phyloP scores from a whole-genome alignment of 2,113 vertebrate species.

The Macheiramphus alcinus region DNA sequence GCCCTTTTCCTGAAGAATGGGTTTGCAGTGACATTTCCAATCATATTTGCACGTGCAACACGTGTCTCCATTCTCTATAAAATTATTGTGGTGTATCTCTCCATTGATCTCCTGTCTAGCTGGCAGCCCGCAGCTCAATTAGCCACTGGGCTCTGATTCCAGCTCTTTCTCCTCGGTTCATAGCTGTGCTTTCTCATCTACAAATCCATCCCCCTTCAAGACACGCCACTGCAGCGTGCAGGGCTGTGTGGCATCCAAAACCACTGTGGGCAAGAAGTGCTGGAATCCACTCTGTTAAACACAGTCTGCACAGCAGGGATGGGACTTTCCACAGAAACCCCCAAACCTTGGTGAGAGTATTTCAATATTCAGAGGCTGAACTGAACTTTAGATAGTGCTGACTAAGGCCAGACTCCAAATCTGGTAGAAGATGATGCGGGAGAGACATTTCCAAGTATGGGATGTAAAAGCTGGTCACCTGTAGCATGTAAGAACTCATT shows the following conservation, averaged over 20 bases:
- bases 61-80: not conserved
- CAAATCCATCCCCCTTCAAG: not conserved
- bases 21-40: not conserved
- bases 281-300: not conserved
- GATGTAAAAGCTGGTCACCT: not conserved
- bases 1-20: not conserved
- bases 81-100: not conserved
- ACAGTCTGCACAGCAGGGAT: not conserved
- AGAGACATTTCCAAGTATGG: not conserved
- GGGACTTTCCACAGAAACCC: not conserved
- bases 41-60: not conserved
- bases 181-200: not conserved
- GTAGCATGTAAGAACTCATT: not conserved
- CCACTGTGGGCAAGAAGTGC: not conserved
- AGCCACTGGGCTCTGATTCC: not conserved
- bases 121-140: not conserved
- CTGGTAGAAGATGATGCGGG: not conserved
- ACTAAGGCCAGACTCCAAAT: not conserved
- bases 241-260: not conserved
- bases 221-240: fast-evolving
- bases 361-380: not conserved
- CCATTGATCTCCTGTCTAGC: not conserved
- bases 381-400: not conserved
- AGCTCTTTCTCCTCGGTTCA: fast-evolving
- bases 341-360: not conserved